These are phyloP conservation scores for Sialia sialis DNA, from an alignment of 2,113 vertebrate genomes.

Conservation along the genomic window DNA sequence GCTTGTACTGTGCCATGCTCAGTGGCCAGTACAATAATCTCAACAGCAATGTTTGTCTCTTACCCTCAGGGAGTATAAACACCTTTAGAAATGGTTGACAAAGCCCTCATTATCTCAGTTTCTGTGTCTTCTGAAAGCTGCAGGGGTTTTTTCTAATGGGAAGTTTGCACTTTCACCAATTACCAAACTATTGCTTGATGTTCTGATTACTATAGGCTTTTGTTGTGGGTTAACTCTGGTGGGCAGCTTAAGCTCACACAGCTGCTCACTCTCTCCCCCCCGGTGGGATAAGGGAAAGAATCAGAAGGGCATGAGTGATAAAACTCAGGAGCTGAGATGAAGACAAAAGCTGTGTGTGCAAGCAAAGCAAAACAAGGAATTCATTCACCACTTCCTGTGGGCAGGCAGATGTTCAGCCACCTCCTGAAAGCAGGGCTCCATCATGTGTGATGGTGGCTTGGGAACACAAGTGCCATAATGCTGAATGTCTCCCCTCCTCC, in stretches of 20 bases:
- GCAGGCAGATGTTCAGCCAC: neutral
- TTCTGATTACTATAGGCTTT: neutral
- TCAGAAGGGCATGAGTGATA: neutral
- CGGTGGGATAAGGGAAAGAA: neutral
- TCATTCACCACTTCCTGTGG: neutral
- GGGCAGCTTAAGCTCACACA: neutral
- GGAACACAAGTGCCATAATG: neutral
- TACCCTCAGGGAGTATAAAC: neutral
- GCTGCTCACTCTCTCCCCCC: neutral
- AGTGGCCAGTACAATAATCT: neutral
- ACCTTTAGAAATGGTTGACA: neutral
- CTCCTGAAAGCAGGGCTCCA: neutral
- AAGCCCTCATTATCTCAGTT: neutral
- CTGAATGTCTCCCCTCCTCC: neutral
- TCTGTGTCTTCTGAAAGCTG: neutral
- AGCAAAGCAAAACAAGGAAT: neutral
- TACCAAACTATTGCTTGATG: neutral
- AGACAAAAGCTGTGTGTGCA: neutral
- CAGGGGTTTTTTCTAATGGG: neutral
- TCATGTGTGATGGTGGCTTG: accelerated
- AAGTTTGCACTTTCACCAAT: neutral
- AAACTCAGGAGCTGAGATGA: neutral
- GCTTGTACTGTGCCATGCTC: neutral
- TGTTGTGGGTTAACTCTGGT: neutral
- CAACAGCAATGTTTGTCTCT: neutral